Evolutionary conservation across 2,888 invertebrate species (phyloP).

Genomic region (Pristionchus mayeri): DNA sequence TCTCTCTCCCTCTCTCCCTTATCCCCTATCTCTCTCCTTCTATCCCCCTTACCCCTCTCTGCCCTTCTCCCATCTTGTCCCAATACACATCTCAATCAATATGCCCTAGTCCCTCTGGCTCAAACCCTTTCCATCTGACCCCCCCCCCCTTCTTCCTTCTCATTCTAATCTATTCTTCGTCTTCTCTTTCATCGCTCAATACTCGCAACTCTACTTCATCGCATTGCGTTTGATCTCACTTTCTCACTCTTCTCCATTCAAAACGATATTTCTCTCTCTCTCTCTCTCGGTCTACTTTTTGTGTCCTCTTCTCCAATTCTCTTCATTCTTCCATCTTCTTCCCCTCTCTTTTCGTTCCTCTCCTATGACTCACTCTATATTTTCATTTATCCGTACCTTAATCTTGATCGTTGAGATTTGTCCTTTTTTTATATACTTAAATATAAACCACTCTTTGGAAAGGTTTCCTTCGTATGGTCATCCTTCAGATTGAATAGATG

Average conservation of each 20-base stretch:
- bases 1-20: not conserved
- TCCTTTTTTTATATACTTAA: not conserved
- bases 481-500: not conserved
- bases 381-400: slow-evolving; percentile 43
- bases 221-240: slow-evolving; percentile 8
- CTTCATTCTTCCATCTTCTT: not conserved
- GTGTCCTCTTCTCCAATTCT: not conserved
- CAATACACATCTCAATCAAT: slow-evolving; percentile 30
- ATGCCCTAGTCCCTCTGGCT: not conserved
- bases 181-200: slow-evolving; percentile 18
- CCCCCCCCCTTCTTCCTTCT: slow-evolving; percentile 31
- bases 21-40: no score
- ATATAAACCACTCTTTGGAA: not conserved
- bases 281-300: not conserved
- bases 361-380: slow-evolving; percentile 51
- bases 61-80: slow-evolving; percentile 36
- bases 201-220: not conserved
- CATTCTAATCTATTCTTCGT: no score
- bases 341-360: not conserved
- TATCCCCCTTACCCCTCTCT: not conserved
- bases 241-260: slow-evolving; percentile 9
- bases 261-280: no score
- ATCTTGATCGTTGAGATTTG: slow-evolving; percentile 30
- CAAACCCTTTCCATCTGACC: slow-evolving; percentile 3
- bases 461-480: not conserved